Evolutionary conservation across 2,888 invertebrate genomes (phyloP), one percentile per base, ranked within the genome.

Genomic region (Acanthosepion lycidas): DNA sequence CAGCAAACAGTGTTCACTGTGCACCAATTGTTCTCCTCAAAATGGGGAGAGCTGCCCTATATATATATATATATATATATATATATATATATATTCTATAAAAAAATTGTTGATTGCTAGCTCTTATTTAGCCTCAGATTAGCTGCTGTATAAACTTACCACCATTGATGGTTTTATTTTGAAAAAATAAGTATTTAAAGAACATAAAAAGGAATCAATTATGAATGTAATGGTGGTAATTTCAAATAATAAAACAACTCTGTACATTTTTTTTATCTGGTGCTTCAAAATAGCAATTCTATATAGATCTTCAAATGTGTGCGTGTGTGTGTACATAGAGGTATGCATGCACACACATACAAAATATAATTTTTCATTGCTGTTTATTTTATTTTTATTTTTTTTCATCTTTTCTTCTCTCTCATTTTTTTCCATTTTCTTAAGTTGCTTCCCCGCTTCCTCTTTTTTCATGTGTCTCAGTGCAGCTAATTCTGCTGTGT

Each of bases 41-140:
- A n/a, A 8, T n/a, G 78, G 28, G 9, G 78, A n/a, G 78, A n/a
- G 18, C 18, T 8, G 18, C 78, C 78, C 8, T 78, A n/a, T 78
- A n/a, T 78, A n/a, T 78, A n/a, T 78, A n/a, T 42, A n/a, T 78
- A n/a, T 78, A 78, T 78, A 78, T 78, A 78, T 78, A 78, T 78
- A 78, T 78, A 78, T 78, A 78, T 78, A 78, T 78, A 78, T 78
- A 78, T 78, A 78, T 78, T 42, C 42, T 42, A 42, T 42, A 42
- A 42, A 15, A 78, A 78, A n/a, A n/a, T 28, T 78, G 28, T 78
- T 78, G 78, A 78, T n/a, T 78, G 78, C 78, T 78, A n/a, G 78
- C 78, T 78, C 78, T 78, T 78, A 9, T 78, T 78, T 78, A 78
- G 78, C 78, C 78, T 78, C 28, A 78, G 78, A 78, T 78, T 78